These are phyloP conservation scores for Psilopogon haemacephalus DNA, from an alignment of 2,113 vertebrate genomes.

Conservation along the genomic window DNA sequence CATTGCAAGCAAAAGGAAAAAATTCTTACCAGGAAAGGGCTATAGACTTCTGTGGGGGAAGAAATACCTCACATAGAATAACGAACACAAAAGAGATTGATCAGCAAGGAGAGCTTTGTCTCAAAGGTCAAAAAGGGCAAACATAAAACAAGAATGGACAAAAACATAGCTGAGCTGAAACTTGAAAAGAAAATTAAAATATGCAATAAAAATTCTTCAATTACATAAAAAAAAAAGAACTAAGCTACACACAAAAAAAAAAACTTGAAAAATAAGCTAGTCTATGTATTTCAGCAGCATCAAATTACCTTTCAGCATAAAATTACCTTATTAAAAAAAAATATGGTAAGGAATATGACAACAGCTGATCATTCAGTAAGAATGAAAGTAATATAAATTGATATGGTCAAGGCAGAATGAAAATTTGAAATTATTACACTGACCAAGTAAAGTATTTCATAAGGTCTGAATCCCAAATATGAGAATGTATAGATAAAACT, in stretches of 20 bases:
- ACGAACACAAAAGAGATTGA: constrained; percentile 26
- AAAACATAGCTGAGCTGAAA: background rate
- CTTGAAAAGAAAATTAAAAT: constrained; percentile 13
- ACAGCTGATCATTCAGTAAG: background rate
- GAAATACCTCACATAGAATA: background rate
- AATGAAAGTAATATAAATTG: background rate
- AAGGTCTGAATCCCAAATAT: background rate
- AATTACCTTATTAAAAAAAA: background rate
- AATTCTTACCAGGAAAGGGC: background rate
- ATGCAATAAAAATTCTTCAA: background rate
- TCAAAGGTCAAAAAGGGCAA: background rate
- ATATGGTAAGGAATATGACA: background rate
- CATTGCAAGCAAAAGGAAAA: background rate
- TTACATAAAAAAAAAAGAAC: background rate
- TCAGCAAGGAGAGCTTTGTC: constrained; percentile 2
- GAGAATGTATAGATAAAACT: background rate
- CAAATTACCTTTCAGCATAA: background rate
- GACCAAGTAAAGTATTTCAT: background rate
- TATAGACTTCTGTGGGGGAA: background rate
- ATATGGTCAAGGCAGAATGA: background rate
- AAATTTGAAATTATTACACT: background rate
- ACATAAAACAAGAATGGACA: background rate
- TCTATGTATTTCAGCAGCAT: background rate
- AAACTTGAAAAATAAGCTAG: background rate
- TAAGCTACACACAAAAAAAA: background rate